Percentiles rank a stretch among this genome's conserved stretches.
phyloP scores from a whole-genome alignment of 2,888 invertebrate genomes.

The Petrolisthes cinctipes region DNA sequence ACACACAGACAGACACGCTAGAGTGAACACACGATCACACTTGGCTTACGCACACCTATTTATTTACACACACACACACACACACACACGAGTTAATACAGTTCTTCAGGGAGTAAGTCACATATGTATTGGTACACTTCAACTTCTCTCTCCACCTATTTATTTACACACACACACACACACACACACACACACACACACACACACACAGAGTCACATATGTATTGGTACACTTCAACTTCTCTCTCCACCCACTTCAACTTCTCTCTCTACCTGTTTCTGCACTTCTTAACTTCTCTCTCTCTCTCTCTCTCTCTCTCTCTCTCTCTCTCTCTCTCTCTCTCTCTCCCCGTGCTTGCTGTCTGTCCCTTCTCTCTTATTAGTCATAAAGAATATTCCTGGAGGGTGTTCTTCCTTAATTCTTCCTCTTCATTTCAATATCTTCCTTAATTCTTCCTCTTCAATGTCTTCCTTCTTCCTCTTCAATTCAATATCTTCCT shows the following conservation, averaged over 20 bases:
- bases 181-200: conserved; percentile 22
- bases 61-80: conserved; percentile 30
- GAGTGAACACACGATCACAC: background rate
- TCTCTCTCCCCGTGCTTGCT: background rate
- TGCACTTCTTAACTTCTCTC: background rate
- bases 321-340: background rate
- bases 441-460: background rate
- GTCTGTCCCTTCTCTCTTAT: background rate
- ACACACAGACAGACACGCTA: conserved; percentile 11
- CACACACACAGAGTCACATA: background rate
- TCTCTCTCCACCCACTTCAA: background rate
- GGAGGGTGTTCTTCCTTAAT: background rate
- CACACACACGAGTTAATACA: conserved; percentile 27
- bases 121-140: background rate
- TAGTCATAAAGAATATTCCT: background rate
- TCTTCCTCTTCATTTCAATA: background rate
- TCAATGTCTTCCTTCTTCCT: background rate
- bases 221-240: background rate
- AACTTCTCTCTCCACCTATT: background rate
- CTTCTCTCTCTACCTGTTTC: background rate
- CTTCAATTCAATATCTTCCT: background rate
- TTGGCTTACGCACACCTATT: background rate
- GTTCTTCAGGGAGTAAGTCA: too few relatives aligned
- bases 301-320: background rate
- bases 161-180: conserved; percentile 22